phyloP scores from a whole-genome alignment of 2,113 vertebrate species.

The Cynocephalus volans region DNA sequence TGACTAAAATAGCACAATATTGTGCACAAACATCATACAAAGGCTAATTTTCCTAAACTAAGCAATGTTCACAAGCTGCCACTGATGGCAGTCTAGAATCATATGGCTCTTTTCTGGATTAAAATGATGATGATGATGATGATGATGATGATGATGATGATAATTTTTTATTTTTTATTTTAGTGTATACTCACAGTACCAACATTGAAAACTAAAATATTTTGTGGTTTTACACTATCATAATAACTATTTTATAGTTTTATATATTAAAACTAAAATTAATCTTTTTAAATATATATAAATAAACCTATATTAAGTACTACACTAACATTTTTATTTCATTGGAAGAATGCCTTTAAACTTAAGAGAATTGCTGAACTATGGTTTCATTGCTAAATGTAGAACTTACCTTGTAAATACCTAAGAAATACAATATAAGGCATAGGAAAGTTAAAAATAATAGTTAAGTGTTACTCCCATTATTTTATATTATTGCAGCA shows the following conservation, averaged over 20 bases:
- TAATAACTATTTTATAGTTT: background rate
- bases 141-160: too few species aligned
- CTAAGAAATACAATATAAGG: background rate
- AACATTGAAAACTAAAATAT: background rate
- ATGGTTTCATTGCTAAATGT: background rate
- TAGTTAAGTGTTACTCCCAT: background rate
- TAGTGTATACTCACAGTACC: background rate
- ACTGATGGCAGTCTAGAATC: background rate
- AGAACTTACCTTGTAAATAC: background rate
- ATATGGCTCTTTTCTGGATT: background rate
- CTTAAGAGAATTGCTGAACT: background rate
- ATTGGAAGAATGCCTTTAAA: background rate
- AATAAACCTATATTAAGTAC: background rate
- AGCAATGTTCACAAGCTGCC: background rate
- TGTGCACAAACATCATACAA: background rate
- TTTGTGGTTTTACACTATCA: background rate
- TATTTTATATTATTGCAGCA: background rate
- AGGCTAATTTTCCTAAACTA: background rate
- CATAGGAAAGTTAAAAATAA: background rate
- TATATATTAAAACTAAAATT: slow-evolving; percentile 1
- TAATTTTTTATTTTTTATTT: background rate
- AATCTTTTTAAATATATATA: background rate
- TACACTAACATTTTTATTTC: background rate
- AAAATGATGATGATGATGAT: background rate
- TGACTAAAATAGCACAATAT: background rate